phyloP scores from a whole-genome alignment of 2,113 vertebrate genomes.

The Lamprologus tigripictilis region DNA sequence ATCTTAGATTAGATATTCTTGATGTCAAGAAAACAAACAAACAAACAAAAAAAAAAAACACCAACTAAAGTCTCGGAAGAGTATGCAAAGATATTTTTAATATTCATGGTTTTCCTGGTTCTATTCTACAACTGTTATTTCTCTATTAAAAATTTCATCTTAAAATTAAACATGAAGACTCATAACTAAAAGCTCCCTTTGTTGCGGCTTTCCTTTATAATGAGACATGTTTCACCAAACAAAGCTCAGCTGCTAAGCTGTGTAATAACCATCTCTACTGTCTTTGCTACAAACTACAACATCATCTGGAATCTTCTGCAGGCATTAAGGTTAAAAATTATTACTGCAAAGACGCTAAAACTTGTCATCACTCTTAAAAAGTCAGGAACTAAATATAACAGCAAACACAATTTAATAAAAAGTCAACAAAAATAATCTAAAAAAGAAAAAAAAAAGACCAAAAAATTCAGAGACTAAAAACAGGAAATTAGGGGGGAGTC shows the following conservation, averaged over 20 bases:
- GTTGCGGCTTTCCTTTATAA: not conserved
- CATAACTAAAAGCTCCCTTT: not conserved
- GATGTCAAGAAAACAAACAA: not conserved
- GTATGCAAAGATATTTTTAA: not conserved
- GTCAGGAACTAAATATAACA: not conserved
- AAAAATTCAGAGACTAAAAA: not conserved
- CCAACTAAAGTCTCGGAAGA: not conserved
- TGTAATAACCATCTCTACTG: not conserved
- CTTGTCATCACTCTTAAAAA: not conserved
- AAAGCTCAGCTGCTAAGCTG: not conserved
- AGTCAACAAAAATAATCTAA: not conserved
- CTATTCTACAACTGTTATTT: not conserved
- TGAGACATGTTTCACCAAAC: not conserved
- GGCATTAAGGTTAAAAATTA: not conserved
- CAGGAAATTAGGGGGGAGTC: not conserved
- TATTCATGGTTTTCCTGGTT: not conserved
- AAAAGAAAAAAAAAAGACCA: rapidly evolving
- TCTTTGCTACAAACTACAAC: not conserved
- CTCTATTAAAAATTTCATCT: not conserved
- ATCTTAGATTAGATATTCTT: not conserved
- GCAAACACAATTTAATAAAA: not conserved
- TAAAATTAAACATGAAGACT: not conserved
- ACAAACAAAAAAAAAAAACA: rapidly evolving
- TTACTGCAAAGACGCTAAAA: not conserved
- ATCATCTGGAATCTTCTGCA: not conserved